Evolutionary conservation across 2,888 invertebrate species (phyloP).

Genomic region (Leptura quadrifasciata): DNA sequence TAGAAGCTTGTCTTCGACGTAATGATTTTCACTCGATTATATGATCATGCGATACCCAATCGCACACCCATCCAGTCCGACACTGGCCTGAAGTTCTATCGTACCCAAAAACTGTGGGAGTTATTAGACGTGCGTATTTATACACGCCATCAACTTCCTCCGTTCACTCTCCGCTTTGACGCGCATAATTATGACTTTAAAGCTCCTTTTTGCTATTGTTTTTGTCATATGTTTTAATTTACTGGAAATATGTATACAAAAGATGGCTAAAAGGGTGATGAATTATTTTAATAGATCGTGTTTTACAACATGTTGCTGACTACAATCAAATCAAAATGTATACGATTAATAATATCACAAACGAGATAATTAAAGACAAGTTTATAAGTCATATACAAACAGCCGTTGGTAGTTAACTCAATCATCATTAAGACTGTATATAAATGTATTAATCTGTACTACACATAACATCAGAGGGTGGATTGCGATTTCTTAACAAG

Average conservation of each 20-base stretch:
- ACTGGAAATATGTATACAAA: neutral
- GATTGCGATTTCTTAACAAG: too few relatives aligned
- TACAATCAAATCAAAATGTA: too few relatives aligned
- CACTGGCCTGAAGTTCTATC: neutral
- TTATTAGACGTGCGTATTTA: slow-evolving; percentile 13
- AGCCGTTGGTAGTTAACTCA: too few relatives aligned
- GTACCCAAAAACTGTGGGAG: neutral
- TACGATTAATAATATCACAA: too few relatives aligned
- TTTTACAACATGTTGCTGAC: neutral
- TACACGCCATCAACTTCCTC: neutral
- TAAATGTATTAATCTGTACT: too few relatives aligned
- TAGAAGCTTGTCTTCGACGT: too few relatives aligned
- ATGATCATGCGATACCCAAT: too few relatives aligned
- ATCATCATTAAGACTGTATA: too few relatives aligned
- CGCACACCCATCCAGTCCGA: neutral
- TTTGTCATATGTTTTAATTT: slow-evolving; percentile 2
- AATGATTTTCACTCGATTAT: too few relatives aligned
- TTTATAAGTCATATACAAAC: too few relatives aligned
- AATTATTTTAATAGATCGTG: neutral
- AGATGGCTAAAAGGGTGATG: slow-evolving; percentile 6
- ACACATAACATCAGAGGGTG: too few relatives aligned
- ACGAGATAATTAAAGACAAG: too few relatives aligned
- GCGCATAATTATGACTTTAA: slow-evolving; percentile 31
- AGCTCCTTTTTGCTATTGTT: slow-evolving; percentile 1
- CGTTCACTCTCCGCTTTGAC: slow-evolving; percentile 36